phyloP scores from a whole-genome alignment of 2,797 vertebrate species.

The Chaenodraco wilsoni region DNA sequence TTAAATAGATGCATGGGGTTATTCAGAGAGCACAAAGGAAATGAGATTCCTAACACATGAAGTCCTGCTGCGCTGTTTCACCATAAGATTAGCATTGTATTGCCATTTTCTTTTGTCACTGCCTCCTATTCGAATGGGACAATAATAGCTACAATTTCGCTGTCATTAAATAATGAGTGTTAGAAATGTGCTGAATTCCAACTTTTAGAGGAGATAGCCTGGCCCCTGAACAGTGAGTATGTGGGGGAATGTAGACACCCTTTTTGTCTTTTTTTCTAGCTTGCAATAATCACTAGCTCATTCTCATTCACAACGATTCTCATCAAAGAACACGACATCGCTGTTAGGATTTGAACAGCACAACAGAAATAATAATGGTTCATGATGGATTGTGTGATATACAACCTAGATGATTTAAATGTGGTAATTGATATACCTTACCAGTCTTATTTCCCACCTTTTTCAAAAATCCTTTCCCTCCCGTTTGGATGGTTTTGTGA shows the following conservation, averaged over 20 bases:
- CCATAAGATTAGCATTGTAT: conserved; percentile 58
- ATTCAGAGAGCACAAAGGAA: conserved; percentile 73
- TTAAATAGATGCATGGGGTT: conserved; percentile 69
- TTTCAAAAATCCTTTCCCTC: conserved; percentile 40
- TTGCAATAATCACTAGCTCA: conserved; percentile 21
- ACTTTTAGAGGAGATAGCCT: conserved; percentile 39
- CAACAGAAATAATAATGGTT: conserved; percentile 8
- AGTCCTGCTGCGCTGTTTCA: conserved; percentile 50
- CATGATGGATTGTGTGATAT: conserved; percentile 16
- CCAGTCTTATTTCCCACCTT: conserved; percentile 31
- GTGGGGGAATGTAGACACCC: conserved; percentile 1
- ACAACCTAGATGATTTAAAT: conserved; percentile 15
- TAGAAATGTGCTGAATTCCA: conserved; percentile 65
- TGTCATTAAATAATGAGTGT: conserved; percentile 66
- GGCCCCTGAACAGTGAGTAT: conserved; percentile 6
- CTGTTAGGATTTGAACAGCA: conserved; percentile 14
- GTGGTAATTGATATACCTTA: conserved; percentile 32
- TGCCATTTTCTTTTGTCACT: conserved; percentile 52
- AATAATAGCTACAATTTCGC: conserved; percentile 58
- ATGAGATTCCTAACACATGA: conserved; percentile 60
- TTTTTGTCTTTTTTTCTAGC: not conserved
- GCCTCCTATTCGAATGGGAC: conserved; percentile 46
- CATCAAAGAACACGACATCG: conserved; percentile 10
- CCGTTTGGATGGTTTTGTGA: conserved; percentile 46
- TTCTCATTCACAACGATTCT: conserved; percentile 16